Conservation (phyloP, 2,113 vertebrate species). For the Epinephelus cyanopodus region DNA sequence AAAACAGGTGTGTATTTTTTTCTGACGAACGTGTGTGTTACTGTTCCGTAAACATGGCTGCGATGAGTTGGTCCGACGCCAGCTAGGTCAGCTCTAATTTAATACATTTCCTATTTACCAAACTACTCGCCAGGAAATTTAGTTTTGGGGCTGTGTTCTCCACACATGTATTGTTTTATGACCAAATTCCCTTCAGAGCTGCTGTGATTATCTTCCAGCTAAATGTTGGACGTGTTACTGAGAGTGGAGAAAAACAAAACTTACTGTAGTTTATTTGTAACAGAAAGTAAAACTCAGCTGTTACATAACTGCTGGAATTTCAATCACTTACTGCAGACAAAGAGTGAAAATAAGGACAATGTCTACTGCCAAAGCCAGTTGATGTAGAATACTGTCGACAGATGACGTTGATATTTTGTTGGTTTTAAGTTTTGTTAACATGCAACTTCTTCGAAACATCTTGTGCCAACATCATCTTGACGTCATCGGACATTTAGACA, state of each 20-base stretch:
- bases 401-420: too few relatives aligned
- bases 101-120: background rate
- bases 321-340: background rate
- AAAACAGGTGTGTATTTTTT: background rate
- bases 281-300: background rate
- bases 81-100: slow-evolving; percentile 4
- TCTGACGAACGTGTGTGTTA: background rate
- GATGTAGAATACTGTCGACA: too few relatives aligned
- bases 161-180: background rate
- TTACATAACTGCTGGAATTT: background rate
- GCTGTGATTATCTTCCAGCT: slow-evolving; percentile 2
- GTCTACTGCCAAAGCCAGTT: too few relatives aligned
- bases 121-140: background rate
- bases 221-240: background rate
- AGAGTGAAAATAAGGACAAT: background rate
- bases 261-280: background rate
- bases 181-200: background rate
- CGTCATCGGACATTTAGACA: too few relatives aligned
- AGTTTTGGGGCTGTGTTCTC: background rate
- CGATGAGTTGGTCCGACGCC: background rate
- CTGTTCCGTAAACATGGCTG: background rate
- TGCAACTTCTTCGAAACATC: too few relatives aligned
- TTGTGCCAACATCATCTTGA: too few relatives aligned
- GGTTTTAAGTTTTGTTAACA: too few relatives aligned
- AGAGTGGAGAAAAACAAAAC: background rate